phyloP scores from a whole-genome alignment of 2,888 invertebrate species.

The Andrena trimmerana region DNA sequence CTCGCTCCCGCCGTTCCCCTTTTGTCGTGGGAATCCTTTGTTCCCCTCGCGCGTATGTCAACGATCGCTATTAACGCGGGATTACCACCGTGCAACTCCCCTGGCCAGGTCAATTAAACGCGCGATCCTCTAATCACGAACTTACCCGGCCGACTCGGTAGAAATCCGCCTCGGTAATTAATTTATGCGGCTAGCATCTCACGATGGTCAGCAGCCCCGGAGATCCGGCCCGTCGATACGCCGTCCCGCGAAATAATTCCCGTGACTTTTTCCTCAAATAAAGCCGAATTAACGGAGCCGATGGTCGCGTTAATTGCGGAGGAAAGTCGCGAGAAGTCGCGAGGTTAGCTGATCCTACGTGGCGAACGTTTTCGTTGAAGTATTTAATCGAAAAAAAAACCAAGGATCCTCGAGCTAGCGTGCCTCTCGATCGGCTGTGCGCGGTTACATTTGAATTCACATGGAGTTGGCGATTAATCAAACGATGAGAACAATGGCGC shows the following conservation, averaged over 20 bases:
- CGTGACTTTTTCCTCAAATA: slow-evolving; percentile 17
- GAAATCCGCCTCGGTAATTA: slow-evolving; percentile 70
- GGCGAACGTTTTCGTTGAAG: slow-evolving; percentile 34
- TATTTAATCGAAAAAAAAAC: neutral
- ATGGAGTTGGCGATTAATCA: slow-evolving; percentile 11
- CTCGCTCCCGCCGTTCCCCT: slow-evolving; percentile 22
- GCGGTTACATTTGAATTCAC: slow-evolving; percentile 31
- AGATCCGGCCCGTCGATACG: slow-evolving; percentile 76
- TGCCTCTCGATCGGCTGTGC: neutral
- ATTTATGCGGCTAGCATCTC: slow-evolving; percentile 65
- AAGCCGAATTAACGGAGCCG: slow-evolving; percentile 69
- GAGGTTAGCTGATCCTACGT: neutral
- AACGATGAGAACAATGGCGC: neutral
- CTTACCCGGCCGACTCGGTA: slow-evolving; percentile 38
- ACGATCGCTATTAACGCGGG: slow-evolving; percentile 19
- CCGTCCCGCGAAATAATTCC: slow-evolving; percentile 47
- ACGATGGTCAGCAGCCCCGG: slow-evolving; percentile 62
- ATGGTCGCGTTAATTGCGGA: slow-evolving; percentile 75
- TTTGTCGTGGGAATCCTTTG: slow-evolving; percentile 53
- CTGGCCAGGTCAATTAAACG: slow-evolving; percentile 31
- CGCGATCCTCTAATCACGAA: slow-evolving; percentile 63
- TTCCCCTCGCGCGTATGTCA: slow-evolving; percentile 4
- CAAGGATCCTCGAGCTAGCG: neutral
- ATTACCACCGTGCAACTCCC: neutral
- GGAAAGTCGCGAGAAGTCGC: slow-evolving; percentile 66